These are phyloP conservation scores for Hestina assimilis DNA, from an alignment of 1,140 invertebrate species.

Conservation along the genomic window DNA sequence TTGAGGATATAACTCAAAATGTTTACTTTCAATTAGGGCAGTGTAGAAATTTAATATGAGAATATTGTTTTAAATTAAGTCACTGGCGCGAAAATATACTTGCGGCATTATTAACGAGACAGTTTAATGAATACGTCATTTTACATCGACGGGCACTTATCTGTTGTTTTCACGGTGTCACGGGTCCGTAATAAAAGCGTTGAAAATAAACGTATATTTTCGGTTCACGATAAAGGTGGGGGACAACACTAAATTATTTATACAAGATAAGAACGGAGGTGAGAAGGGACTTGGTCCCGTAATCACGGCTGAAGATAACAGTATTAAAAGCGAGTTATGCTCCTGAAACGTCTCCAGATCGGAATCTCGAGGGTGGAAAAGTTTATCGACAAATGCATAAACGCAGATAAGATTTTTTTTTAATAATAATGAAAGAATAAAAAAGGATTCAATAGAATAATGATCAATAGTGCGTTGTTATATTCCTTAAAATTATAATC, in stretches of 20 bases:
- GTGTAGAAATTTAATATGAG: not conserved
- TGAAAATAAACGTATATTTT: constrained; percentile 11
- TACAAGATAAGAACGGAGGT: constrained; percentile 23
- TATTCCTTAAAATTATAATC: not conserved
- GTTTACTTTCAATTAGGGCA: constrained; percentile 2
- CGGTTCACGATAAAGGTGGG: constrained; percentile 7
- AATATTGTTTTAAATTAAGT: constrained; percentile 6
- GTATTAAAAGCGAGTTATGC: constrained; percentile 20
- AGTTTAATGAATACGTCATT: constrained; percentile 30
- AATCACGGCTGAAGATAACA: constrained; percentile 25
- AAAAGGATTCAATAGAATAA: no score
- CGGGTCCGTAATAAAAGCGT: constrained; percentile 1
- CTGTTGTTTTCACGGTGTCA: constrained; percentile 10
- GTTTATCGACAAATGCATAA: constrained; percentile 16
- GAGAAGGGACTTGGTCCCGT: constrained; percentile 23
- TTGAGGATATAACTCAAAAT: not conserved
- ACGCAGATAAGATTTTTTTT: constrained; percentile 1
- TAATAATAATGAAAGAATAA: no score
- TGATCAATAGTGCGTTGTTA: no score
- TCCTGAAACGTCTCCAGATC: constrained; percentile 14
- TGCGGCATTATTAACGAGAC: constrained; percentile 16
- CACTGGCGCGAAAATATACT: not conserved
- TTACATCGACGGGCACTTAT: constrained; percentile 35
- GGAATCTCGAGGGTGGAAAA: constrained; percentile 9
- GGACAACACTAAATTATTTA: constrained; percentile 24